phyloP scores from a whole-genome alignment of 2,113 vertebrate genomes.

The Emydura subglobosa region DNA sequence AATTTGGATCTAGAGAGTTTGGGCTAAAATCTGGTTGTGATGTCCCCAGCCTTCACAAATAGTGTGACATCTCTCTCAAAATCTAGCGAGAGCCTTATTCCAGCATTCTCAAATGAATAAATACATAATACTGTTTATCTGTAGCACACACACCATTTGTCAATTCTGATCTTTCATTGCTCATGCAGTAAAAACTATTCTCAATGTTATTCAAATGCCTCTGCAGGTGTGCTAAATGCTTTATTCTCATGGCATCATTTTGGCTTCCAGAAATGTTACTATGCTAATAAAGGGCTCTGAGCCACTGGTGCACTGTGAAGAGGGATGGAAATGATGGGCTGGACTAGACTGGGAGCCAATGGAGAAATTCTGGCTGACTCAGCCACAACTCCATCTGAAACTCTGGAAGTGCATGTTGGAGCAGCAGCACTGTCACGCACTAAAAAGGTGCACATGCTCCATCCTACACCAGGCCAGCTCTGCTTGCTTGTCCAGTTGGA shows the following conservation, averaged over 20 bases:
- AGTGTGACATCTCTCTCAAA: neutral
- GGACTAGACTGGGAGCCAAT: rapidly evolving
- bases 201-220: slow-evolving; percentile 20
- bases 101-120: neutral
- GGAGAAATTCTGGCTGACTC: neutral
- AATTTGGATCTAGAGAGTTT: neutral
- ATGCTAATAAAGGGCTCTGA: neutral
- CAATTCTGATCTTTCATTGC: slow-evolving; percentile 32
- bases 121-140: slow-evolving; percentile 60
- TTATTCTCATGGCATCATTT: slow-evolving; percentile 45
- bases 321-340: neutral
- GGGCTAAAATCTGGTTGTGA: neutral
- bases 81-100: neutral
- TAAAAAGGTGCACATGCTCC: neutral
- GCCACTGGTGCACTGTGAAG: neutral
- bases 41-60: neutral
- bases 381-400: neutral
- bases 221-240: slow-evolving; percentile 61
- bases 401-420: rapidly evolving
- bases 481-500: neutral
- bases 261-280: neutral
- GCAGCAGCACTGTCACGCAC: neutral
- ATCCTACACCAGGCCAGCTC: neutral
- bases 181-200: slow-evolving; percentile 24
- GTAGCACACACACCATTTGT: slow-evolving; percentile 50